phyloP scores from a whole-genome alignment of 1,140 invertebrate species.

The Lepidurus arcticus region DNA sequence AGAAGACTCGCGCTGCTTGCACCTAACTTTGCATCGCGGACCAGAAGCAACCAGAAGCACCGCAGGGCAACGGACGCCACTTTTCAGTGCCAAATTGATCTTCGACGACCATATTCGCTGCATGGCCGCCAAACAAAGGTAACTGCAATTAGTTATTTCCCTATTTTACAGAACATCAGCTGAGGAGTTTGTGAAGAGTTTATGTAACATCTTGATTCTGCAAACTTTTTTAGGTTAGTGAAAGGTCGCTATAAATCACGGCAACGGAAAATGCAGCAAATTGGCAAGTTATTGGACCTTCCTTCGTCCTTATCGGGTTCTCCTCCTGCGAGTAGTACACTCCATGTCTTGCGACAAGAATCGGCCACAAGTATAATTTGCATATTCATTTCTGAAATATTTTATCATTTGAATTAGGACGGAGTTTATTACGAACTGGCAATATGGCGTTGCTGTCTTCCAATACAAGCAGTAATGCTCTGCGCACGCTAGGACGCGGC shows the following conservation, averaged over 20 bases:
- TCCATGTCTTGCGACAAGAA: constrained; percentile 34
- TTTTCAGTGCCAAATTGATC: constrained; percentile 86
- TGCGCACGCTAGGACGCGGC: neutral
- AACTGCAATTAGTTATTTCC: constrained; percentile 24
- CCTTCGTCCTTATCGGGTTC: neutral
- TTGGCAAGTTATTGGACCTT: constrained; percentile 83
- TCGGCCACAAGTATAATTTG: constrained; percentile 25
- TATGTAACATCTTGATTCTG: constrained; percentile 30
- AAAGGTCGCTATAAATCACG: constrained; percentile 89
- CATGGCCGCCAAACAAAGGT: constrained; percentile 91
- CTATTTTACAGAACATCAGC: neutral
- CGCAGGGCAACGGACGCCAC: constrained; percentile 52
- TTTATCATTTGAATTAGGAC: neutral
- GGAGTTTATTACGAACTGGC: constrained; percentile 18
- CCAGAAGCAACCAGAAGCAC: constrained; percentile 52
- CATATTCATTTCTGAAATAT: too few relatives aligned
- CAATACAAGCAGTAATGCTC: neutral
- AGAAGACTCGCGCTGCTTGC: constrained; percentile 90
- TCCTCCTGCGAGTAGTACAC: constrained; percentile 24
- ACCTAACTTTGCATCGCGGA: constrained; percentile 87
- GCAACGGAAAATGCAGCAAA: constrained; percentile 91
- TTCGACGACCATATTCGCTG: constrained; percentile 99
- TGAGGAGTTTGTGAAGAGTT: constrained; percentile 23
- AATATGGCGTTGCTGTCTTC: constrained; percentile 22
- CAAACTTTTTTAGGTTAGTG: constrained; percentile 54